Evolutionary conservation across 2,113 vertebrate genomes (phyloP), one percentile per base, ranked within the genome.

Genomic region (Cromileptes altivelis): DNA sequence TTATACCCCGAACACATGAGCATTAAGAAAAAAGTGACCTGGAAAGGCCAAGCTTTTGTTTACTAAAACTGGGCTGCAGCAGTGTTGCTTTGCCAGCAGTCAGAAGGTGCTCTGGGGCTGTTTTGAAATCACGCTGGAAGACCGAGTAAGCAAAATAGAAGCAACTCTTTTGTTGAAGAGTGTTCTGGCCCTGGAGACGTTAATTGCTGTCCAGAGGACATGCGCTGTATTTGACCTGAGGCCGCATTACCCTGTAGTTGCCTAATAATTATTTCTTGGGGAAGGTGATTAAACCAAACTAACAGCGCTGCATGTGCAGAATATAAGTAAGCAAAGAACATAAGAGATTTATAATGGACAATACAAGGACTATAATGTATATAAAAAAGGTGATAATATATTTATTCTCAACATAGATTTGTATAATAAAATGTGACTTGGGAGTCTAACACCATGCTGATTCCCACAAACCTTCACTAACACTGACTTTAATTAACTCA

Each of bases 201-300:
- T 80, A 83, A 76, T 85, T 81, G 61, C 65, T 84, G 62, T 81
- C 79, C 64, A 70, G 79, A 89, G 80, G 83, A 90, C 85, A 89
- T 3, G 53, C 58, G 71, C 79, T 86, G 57, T 74, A 82, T 91
- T 83, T 87, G 85, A 88, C 81, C 65, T 61, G 67, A 80, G 91
- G 82, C 90, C 9, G 4, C 49, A 61, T 47, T 67, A 50, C 71
- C 77, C 63, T 71, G 62, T 70, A 72, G 62, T 61, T 87, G 42
- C 60, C 69, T 67, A 81, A 84, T 91, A 80, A 92, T 87, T 83
- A 72, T 70, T 67, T 80, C 52, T 58, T 37, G 4, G 33, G 68
- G 42, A 18, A 23, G 40, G 50, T 52, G 81, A 88, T 80, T 79
- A 80, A 77, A 87, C 49, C 23, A n/a, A 4, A 17, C 23, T 17